Percentiles rank a stretch among this genome's conserved stretches.
Conservation (phyloP, 2,888 invertebrate species). For the Hofmannophila pseudospretella region DNA sequence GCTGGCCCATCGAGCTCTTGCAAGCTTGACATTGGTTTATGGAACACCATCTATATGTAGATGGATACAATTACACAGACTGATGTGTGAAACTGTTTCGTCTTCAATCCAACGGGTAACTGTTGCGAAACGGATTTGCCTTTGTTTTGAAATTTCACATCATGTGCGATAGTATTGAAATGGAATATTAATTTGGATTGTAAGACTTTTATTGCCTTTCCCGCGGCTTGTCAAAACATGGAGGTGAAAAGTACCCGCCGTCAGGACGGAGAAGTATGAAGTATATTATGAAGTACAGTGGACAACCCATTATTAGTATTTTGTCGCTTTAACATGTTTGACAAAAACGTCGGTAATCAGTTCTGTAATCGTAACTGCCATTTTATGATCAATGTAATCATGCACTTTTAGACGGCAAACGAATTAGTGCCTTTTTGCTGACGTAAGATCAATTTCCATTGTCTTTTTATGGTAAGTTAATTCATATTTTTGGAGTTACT, state of each 20-base stretch:
- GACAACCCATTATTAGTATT: too few species aligned
- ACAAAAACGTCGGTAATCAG: too few species aligned
- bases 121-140: slow-evolving; percentile 28
- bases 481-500: too few species aligned
- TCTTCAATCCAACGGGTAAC: slow-evolving; percentile 16
- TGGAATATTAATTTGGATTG: background rate
- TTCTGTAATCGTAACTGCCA: slow-evolving; percentile 14
- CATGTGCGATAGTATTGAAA: slow-evolving; percentile 28
- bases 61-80: slow-evolving; percentile 17
- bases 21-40: too few species aligned
- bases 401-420: slow-evolving; percentile 13
- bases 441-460: slow-evolving; percentile 11
- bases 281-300: too few species aligned
- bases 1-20: too few species aligned
- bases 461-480: slow-evolving; percentile 4
- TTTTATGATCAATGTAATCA: slow-evolving; percentile 13
- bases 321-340: too few species aligned
- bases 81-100: slow-evolving; percentile 31
- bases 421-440: slow-evolving; percentile 11
- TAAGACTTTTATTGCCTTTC: background rate
- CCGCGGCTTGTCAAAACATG: background rate
- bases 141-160: slow-evolving; percentile 46
- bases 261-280: too few species aligned
- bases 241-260: too few species aligned
- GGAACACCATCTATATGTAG: too few species aligned